Base-by-base conservation (phyloP, 2,888 invertebrate species). In the Sinelater perroti region DNA sequence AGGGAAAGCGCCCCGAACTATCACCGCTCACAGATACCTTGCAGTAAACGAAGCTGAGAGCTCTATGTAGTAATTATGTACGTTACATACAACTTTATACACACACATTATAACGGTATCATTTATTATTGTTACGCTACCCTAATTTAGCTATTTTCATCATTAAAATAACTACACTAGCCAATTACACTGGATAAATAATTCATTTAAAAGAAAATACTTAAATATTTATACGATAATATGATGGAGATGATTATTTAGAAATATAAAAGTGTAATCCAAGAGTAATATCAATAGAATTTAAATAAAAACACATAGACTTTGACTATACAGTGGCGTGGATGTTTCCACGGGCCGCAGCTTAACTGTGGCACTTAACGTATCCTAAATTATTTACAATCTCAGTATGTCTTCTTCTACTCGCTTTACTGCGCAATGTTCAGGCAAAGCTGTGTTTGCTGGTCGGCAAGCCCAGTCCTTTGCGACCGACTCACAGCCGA, bases 141-240 rank as follows among this genome's bases (percentile, higher is more conserved):
- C 33, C 31, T 52, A 57, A 46, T 52, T 52, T 44, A 51, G 47
- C 50, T 49, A 54, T 52, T 57, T 46, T 28, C 33, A 57, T 46
- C 46, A 47, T 54, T 54, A 58, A 58, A 58, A 49, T 58, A 58
- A 58, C 53, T 58, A 58, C 45, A 47, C 54, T 58, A 58, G 49
- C 47, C 36, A 44, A 58, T 21, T 58, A 54, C 44, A 53, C 31
- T 49, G 49, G 46, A 51, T 51, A 51, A 50, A 56, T 56, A 56
- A 56, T 56, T 50, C n/a, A n/a, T 56, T 33, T 36, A 56, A 50
- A 50, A 56, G 40, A 24, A 52, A 21, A 38, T 40, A 18, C 44
- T 44, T 44, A 44, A 44, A 44, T 42, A 42, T 42, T 7, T 16
- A 24, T 44, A 30, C 13, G 26, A 18, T 7, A 42, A 38, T 35